Evolutionary conservation across 2,888 invertebrate genomes (phyloP), one percentile per base, ranked within the genome.

Genomic region (Cephus sareptanus): DNA sequence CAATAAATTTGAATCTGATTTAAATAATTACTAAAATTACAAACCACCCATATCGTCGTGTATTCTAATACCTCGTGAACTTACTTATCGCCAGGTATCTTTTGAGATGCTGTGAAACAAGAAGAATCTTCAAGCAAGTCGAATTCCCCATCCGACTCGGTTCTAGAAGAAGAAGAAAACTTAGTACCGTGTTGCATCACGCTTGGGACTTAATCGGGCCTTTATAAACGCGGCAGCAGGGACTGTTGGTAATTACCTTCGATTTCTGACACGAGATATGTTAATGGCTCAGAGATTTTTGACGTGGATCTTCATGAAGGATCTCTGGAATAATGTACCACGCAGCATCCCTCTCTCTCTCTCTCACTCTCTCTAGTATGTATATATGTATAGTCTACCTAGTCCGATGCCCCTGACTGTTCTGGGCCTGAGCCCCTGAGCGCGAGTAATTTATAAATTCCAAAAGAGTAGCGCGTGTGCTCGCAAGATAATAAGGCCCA

Each of bases 291-390:
- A 13, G 33, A 71, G 71, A 31, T 56, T 71, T 33, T 31, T 34
- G 71, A 31, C 71, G 71, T 71, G 71, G 71, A 34, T 71, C 71
- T 34, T 31, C 71, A 31, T 34, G 71, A 31, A n/a, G 34, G 73
- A 75, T 71, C 34, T 76, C 68, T 73, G 34, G 68, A 76, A 76
- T 78, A 75, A 78, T 75, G 34, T 56, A 78, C 75, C 40, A 34
- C 71, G 71, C 75, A 73, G 69, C 73, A 76, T 71, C 69, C 75
- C 75, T 13, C 68, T 69, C 31, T n/a, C 35, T 33, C 12, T 68
- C 23, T 56, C 68, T 13, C 30, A n/a, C 73, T 12, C 35, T 35
- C 35, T 37, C 68, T 31, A 33, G 13, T n/a, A 23, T 71, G 35
- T 40, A 40, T 40, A 35, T 37, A 68, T 15, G 4, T 40, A 40